Evolutionary conservation across 2,888 invertebrate genomes (phyloP).

Genomic region (Melanargia galathea): DNA sequence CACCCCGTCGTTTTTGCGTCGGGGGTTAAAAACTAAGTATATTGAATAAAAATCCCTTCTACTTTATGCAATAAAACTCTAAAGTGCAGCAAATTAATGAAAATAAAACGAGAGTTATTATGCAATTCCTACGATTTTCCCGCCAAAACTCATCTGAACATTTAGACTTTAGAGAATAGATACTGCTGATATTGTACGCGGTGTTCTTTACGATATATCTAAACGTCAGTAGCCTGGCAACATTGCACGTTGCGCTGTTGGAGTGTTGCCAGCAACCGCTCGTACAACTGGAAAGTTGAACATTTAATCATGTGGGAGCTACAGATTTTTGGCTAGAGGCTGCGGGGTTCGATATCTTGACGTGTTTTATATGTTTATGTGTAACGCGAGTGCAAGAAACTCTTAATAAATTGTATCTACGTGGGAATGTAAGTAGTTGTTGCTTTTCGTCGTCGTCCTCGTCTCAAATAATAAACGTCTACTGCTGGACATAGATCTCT

Average conservation of each 20-base stretch:
- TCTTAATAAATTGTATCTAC: not conserved
- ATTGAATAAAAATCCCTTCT: too few species aligned
- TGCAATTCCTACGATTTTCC: too few species aligned
- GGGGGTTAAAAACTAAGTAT: too few species aligned
- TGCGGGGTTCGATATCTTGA: constrained; percentile 31
- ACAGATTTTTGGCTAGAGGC: constrained; percentile 36
- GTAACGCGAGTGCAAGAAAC: constrained; percentile 5
- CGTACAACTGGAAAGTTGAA: constrained; percentile 32
- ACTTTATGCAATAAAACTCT: too few species aligned
- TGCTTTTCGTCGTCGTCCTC: too few species aligned
- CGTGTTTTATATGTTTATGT: constrained; percentile 17
- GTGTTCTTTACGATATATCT: constrained; percentile 19
- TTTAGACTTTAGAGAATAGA: not conserved
- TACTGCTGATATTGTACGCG: not conserved
- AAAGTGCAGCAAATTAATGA: too few species aligned
- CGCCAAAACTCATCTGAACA: too few species aligned
- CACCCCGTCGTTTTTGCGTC: too few species aligned
- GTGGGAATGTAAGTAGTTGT: not conserved
- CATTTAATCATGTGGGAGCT: constrained; percentile 36
- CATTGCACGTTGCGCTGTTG: constrained; percentile 24
- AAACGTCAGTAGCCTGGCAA: constrained; percentile 33
- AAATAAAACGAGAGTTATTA: too few species aligned
- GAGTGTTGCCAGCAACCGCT: constrained; percentile 33
- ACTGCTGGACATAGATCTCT: too few species aligned
- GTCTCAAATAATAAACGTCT: too few species aligned